Percentiles rank a stretch among this genome's conserved stretches.
Conservation (phyloP, 2,113 vertebrate genomes). For the Microtus ochrogaster region DNA sequence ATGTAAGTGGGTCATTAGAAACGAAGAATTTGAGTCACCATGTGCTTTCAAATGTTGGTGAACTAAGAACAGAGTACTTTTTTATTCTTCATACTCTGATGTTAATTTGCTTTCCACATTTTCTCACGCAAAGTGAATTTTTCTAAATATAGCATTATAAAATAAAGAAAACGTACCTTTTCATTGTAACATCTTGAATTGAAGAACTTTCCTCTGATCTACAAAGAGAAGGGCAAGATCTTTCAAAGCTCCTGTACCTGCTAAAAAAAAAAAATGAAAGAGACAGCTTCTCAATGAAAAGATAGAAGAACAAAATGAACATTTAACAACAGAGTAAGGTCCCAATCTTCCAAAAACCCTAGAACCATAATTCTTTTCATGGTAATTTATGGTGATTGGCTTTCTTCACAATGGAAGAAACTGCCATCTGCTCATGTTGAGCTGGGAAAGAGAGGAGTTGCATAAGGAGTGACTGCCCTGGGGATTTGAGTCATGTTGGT, state of each 20-base stretch:
- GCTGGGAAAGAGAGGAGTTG: background rate
- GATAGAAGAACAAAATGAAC: conserved; percentile 9
- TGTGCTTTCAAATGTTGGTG: conserved; percentile 16
- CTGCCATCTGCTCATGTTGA: background rate
- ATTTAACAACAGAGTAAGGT: background rate
- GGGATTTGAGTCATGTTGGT: background rate
- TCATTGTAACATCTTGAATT: background rate
- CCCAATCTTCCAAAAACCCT: background rate
- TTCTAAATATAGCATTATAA: conserved; percentile 69
- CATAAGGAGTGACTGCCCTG: background rate
- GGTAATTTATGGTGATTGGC: conserved; percentile 5
- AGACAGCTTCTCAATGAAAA: conserved; percentile 49
- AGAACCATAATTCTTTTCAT: conserved; percentile 11
- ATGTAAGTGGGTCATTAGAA: background rate
- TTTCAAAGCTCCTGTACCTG: conserved; percentile 48
- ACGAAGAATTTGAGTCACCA: background rate
- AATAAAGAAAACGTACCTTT: conserved; percentile 41
- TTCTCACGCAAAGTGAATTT: background rate
- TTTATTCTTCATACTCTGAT: conserved; percentile 29
- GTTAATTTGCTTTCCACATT: conserved; percentile 36
- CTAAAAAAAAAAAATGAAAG: conserved; percentile 58
- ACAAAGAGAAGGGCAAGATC: conserved; percentile 55
- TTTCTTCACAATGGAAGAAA: conserved; percentile 28
- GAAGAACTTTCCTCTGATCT: conserved; percentile 65
- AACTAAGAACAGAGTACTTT: background rate